phyloP scores from a whole-genome alignment of 2,797 vertebrate genomes.

The Falco novaeseelandiae region DNA sequence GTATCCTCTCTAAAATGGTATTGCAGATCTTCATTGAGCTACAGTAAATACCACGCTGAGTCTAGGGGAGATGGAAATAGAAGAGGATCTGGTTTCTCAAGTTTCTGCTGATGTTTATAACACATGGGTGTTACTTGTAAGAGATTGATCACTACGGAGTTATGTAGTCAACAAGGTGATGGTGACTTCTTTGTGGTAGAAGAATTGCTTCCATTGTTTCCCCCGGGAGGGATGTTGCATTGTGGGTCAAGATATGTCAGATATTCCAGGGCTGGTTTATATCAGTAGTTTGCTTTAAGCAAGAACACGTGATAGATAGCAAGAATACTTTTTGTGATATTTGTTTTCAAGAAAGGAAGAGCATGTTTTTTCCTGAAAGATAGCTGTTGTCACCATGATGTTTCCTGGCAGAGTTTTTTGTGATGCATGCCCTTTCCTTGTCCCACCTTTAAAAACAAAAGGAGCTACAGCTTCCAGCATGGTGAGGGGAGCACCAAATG shows the following conservation, averaged over 20 bases:
- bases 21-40: conserved; percentile 16
- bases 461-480: not conserved
- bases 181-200: conserved; percentile 26
- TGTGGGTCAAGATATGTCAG: conserved; percentile 48
- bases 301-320: conserved; percentile 1
- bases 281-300: conserved; percentile 25
- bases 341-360: not conserved
- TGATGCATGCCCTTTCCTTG: not conserved
- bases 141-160: conserved; percentile 33
- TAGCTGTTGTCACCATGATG: conserved; percentile 6
- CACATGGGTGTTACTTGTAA: conserved; percentile 19
- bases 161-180: conserved; percentile 23
- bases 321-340: conserved; percentile 13
- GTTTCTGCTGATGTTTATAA: conserved; percentile 61
- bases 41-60: not conserved
- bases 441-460: not conserved
- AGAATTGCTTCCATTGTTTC: conserved; percentile 23
- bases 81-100: conserved; percentile 46
- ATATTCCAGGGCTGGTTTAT: conserved; percentile 1
- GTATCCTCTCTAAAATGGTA: not conserved
- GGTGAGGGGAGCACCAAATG: not conserved
- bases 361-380: not conserved
- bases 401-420: not conserved
- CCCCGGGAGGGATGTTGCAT: not conserved
- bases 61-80: conserved; percentile 19